A percentile compares a stretch with the other conserved stretches of the same genome.
Conservation (phyloP, 1,140 invertebrate genomes). For the Cepaea nemoralis region DNA sequence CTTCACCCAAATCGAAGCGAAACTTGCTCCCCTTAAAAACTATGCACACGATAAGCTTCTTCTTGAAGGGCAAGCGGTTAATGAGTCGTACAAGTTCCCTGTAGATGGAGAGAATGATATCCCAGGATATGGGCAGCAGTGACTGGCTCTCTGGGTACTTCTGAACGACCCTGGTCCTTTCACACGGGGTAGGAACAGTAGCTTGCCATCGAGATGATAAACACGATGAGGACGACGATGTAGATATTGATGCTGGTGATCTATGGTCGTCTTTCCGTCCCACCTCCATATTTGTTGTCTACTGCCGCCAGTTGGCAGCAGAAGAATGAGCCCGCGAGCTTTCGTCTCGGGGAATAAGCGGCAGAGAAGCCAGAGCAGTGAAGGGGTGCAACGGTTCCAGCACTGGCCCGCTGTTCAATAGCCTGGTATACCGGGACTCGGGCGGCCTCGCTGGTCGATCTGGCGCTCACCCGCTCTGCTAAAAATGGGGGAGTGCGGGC, state of each 20-base stretch:
- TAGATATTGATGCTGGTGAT: background rate
- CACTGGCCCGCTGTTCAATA: background rate
- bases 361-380: background rate
- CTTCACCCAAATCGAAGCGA: conserved; percentile 53
- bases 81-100: conserved; percentile 47
- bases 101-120: conserved; percentile 42
- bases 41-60: conserved; percentile 51
- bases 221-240: background rate
- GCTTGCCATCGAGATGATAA: conserved; percentile 15
- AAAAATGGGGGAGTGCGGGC: background rate
- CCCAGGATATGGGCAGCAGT: conserved; percentile 48
- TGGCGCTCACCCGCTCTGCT: background rate
- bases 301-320: conserved; percentile 13
- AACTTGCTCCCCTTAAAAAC: conserved; percentile 52
- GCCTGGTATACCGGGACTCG: background rate
- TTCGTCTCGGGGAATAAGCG: background rate
- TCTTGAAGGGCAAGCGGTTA: conserved; percentile 47
- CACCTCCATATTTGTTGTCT: conserved; percentile 21
- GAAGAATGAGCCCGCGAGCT: conserved; percentile 7
- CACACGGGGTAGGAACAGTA: conserved; percentile 18
- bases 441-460: background rate
- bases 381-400: background rate
- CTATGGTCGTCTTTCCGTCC: background rate
- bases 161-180: background rate
- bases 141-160: conserved; percentile 22